Evolutionary conservation across 2,797 vertebrate species (phyloP).

Genomic region (Alcedo quadribrachys): DNA sequence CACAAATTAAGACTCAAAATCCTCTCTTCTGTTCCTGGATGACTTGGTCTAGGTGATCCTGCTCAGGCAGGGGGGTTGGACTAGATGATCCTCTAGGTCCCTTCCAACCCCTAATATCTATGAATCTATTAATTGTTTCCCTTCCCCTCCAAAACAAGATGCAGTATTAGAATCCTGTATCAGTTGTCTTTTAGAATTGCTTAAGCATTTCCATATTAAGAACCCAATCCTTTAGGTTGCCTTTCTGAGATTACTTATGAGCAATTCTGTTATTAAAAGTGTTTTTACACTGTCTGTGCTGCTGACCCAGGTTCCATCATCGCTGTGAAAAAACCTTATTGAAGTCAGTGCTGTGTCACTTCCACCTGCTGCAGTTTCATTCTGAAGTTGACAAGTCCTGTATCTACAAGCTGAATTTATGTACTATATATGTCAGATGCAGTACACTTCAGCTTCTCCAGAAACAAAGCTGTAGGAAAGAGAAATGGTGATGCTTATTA

Average conservation of each 20-base stretch:
- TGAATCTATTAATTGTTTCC: background rate
- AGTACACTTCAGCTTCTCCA: background rate
- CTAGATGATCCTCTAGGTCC: too few relatives aligned
- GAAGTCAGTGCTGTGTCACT: background rate
- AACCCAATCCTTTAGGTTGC: background rate
- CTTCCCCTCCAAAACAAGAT: background rate
- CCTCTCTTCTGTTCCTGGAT: background rate
- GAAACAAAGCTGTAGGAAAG: background rate
- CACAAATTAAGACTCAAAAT: background rate
- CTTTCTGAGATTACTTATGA: background rate
- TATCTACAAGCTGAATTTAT: background rate
- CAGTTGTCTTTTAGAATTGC: background rate
- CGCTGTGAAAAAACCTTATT: background rate
- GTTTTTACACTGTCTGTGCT: background rate
- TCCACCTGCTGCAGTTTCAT: slow-evolving; percentile 9
- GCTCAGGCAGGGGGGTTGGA: too few relatives aligned
- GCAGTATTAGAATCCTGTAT: background rate
- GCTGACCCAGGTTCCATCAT: background rate
- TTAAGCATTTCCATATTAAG: background rate
- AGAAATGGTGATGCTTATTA: background rate
- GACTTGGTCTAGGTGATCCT: too few relatives aligned
- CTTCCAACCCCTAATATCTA: too few relatives aligned
- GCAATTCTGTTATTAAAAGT: background rate
- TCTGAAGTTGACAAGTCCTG: background rate
- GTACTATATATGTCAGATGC: background rate